A percentile compares a stretch with the other conserved stretches of the same genome.
phyloP scores from a whole-genome alignment of 2,113 vertebrate genomes.

The Alces alces region DNA sequence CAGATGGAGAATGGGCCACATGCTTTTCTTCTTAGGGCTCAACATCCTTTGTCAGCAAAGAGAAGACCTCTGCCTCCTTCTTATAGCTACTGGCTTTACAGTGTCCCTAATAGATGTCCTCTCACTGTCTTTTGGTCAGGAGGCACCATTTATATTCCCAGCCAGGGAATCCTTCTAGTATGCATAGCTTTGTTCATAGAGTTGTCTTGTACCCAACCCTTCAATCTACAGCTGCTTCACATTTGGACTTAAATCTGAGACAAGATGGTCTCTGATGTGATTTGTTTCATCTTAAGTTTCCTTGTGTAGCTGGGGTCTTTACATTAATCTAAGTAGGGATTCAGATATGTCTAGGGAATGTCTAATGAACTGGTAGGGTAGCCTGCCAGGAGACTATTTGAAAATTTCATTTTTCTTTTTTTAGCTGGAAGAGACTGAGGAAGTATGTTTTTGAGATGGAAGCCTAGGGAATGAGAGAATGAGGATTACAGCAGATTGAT shows the following conservation, averaged over 20 bases:
- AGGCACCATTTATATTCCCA: neutral
- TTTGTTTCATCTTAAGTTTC: slow-evolving; percentile 29
- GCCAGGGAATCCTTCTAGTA: neutral
- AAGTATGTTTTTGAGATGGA: neutral
- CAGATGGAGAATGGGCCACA: neutral
- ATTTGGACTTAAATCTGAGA: neutral
- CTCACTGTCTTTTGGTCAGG: neutral
- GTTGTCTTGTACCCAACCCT: neutral
- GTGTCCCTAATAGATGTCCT: neutral
- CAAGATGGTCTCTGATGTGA: neutral
- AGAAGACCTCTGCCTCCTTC: neutral
- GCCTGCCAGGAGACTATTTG: neutral
- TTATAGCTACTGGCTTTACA: neutral
- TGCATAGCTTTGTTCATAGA: neutral
- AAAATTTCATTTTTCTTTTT: neutral
- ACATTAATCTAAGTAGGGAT: neutral
- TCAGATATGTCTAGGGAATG: neutral
- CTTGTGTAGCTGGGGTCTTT: neutral
- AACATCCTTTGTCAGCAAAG: neutral
- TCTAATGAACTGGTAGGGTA: neutral
- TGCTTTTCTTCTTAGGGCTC: neutral
- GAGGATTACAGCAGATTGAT: neutral
- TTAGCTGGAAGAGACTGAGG: neutral
- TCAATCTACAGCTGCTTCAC: neutral
- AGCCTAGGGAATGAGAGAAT: neutral